A percentile compares a stretch with the other conserved stretches of the same genome.
phyloP scores from a whole-genome alignment of 2,888 invertebrate genomes.

The Nephrotoma guestfalica region DNA sequence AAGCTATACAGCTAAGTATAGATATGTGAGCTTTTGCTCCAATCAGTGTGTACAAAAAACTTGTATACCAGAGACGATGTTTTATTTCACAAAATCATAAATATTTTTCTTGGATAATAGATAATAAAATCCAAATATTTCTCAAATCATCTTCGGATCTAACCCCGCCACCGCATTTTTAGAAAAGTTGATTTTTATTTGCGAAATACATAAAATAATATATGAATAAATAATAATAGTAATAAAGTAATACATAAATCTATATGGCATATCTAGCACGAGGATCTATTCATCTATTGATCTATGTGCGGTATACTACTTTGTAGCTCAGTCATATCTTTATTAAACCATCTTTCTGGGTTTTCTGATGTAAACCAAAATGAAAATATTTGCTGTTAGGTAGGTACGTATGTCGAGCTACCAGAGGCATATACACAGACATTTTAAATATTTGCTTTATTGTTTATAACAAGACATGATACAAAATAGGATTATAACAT shows the following conservation, averaged over 20 bases:
- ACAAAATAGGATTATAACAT: neutral
- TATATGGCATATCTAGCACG: neutral
- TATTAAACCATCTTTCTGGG: neutral
- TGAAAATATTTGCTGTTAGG: neutral
- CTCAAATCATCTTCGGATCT: neutral
- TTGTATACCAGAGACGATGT: neutral
- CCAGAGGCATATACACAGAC: neutral
- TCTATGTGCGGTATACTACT: neutral
- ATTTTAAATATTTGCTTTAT: neutral
- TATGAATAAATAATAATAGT: neutral
- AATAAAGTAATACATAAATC: neutral
- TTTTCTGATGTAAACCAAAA: neutral
- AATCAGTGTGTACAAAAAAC: neutral
- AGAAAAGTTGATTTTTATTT: neutral
- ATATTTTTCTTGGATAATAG: neutral
- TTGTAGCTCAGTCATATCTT: neutral
- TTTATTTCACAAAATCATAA: neutral
- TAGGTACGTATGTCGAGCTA: neutral
- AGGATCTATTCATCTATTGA: neutral
- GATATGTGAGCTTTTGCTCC: neutral
- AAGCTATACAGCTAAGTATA: neutral
- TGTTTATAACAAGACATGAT: neutral
- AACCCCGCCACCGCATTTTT: neutral
- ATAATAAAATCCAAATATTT: neutral
- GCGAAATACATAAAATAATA: neutral